These are phyloP conservation scores for Lepidocyrtoides sp. DNA, from an alignment of 2,888 invertebrate species.

Conservation along the genomic window DNA sequence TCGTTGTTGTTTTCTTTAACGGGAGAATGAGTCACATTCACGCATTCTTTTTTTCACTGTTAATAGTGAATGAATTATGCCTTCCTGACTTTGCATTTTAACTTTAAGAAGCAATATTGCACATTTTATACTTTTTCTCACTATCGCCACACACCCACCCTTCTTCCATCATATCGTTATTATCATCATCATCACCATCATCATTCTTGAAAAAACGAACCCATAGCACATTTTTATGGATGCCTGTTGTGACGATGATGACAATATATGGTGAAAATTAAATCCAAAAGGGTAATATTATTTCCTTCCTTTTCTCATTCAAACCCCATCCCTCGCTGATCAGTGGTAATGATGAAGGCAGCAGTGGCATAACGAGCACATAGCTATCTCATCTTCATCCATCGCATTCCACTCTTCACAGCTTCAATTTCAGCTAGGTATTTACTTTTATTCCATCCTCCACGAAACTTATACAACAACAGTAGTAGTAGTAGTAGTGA, in stretches of 20 bases:
- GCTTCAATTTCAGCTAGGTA: slow-evolving; percentile 13
- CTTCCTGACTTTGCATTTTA: slow-evolving; percentile 40
- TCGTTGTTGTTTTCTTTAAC: not conserved
- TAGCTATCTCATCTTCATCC: slow-evolving; percentile 17
- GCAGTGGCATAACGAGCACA: not conserved
- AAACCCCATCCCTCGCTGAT: slow-evolving; percentile 4
- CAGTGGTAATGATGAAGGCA: not conserved
- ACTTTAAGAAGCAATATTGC: not conserved
- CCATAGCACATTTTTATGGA: slow-evolving; percentile 26
- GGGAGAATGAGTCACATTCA: slow-evolving; percentile 16
- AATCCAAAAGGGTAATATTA: slow-evolving; percentile 53
- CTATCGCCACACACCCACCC: slow-evolving; percentile 20
- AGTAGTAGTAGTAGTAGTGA: not conserved
- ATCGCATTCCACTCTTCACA: slow-evolving; percentile 18
- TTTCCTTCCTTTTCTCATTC: slow-evolving; percentile 52
- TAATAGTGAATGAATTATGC: slow-evolving; percentile 15
- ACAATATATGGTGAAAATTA: slow-evolving; percentile 50
- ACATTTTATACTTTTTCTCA: not conserved
- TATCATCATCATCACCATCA: not conserved
- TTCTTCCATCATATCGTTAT: not conserved
- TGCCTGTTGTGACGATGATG: slow-evolving; percentile 56
- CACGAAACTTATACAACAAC: not conserved
- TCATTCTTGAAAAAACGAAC: not conserved
- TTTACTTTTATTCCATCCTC: too few relatives aligned
- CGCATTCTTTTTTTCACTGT: not conserved